These are phyloP conservation scores for Perognathus longimembris DNA, from an alignment of 2,113 vertebrate species.

Conservation along the genomic window DNA sequence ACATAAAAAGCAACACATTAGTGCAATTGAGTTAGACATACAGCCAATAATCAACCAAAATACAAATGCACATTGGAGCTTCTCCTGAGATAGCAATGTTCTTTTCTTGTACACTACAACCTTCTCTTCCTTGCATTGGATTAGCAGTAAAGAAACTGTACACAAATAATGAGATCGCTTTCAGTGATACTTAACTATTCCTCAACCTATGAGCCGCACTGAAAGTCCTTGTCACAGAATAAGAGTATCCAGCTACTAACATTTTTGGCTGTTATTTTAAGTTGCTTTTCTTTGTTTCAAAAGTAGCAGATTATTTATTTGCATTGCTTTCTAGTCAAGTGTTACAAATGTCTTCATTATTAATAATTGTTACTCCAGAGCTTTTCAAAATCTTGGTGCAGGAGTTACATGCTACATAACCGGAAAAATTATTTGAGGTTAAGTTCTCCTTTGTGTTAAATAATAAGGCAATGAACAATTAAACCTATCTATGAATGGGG, in stretches of 20 bases:
- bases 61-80: not conserved
- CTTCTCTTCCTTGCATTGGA: not conserved
- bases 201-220: not conserved
- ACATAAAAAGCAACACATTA: not conserved
- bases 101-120: not conserved
- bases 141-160: not conserved
- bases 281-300: conserved; percentile 34
- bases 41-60: not conserved
- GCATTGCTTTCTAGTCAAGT: conserved; percentile 10
- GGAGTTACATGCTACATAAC: conserved; percentile 34
- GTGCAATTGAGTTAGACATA: not conserved
- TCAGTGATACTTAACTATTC: not conserved
- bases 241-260: not conserved
- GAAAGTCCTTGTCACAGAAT: not conserved
- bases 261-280: conserved; percentile 25
- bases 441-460: conserved; percentile 48
- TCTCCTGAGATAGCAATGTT: not conserved
- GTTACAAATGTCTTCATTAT: conserved; percentile 37
- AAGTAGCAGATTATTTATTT: conserved; percentile 4
- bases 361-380: not conserved
- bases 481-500: not conserved
- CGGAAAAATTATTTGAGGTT: conserved; percentile 43
- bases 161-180: not conserved
- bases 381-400: not conserved
- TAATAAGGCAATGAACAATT: conserved; percentile 50